A percentile compares a stretch with the other conserved stretches of the same genome.
Evolutionary conservation across 2,113 vertebrate species (phyloP).

Genomic region (Turnix velox): DNA sequence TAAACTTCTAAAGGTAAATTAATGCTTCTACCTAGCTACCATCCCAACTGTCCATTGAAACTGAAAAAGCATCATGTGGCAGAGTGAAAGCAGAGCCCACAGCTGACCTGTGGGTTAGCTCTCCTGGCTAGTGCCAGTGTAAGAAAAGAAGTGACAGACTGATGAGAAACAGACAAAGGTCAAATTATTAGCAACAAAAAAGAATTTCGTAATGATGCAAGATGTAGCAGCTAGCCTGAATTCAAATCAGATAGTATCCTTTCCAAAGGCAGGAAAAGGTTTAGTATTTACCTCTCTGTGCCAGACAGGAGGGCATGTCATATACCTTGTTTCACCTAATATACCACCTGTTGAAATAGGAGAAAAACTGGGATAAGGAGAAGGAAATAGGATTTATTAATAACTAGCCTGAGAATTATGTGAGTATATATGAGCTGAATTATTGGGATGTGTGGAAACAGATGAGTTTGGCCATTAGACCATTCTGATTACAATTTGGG

Average conservation of each 20-base stretch:
- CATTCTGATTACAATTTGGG: background rate
- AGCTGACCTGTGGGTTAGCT: background rate
- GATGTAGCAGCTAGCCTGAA: background rate
- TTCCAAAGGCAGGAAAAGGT: background rate
- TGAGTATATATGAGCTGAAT: background rate
- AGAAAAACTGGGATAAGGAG: background rate
- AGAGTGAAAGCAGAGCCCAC: background rate
- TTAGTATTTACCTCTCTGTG: background rate
- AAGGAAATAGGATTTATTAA: background rate
- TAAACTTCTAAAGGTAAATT: background rate
- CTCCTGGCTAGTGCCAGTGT: background rate
- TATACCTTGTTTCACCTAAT: background rate
- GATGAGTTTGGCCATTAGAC: background rate
- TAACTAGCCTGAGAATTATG: background rate
- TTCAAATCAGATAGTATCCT: background rate
- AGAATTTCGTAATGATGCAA: background rate
- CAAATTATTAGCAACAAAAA: background rate
- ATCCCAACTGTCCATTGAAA: background rate
- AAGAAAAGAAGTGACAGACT: fast-evolving
- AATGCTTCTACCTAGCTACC: background rate
- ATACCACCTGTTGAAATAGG: background rate
- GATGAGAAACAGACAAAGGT: background rate
- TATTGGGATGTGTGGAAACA: background rate
- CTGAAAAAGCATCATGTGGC: fast-evolving
- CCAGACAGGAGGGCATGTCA: too few species aligned